Percentiles rank a stretch among this genome's conserved stretches.
phyloP scores from a whole-genome alignment of 2,888 invertebrate species.

The Phengaris alcon region DNA sequence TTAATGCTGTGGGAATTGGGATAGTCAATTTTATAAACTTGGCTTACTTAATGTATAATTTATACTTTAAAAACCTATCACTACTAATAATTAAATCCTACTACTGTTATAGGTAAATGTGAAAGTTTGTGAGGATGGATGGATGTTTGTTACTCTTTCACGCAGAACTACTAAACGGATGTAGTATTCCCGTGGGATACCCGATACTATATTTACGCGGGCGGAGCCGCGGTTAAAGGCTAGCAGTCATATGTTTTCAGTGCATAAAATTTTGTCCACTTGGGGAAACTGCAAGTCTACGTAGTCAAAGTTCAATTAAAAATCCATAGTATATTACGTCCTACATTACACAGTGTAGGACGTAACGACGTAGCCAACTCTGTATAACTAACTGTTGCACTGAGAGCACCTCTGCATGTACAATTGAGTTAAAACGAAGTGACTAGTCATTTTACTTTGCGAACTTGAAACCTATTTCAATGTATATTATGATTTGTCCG shows the following conservation, averaged over 20 bases:
- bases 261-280: not conserved
- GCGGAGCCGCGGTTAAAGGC: too few species aligned
- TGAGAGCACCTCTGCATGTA: not conserved
- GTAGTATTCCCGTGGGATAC: too few species aligned
- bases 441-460: conserved; percentile 23
- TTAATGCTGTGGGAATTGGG: too few species aligned
- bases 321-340: not conserved
- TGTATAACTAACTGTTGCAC: not conserved
- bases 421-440: conserved; percentile 26
- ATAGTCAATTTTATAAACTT: too few species aligned
- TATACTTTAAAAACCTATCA: not conserved
- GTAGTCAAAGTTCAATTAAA: conserved; percentile 16
- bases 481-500: not conserved
- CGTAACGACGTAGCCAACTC: not conserved
- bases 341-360: not conserved
- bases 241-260: not conserved
- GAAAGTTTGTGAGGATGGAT: too few species aligned
- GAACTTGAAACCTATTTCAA: conserved; percentile 9
- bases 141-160: too few species aligned
- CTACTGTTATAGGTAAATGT: too few species aligned
- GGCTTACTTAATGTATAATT: too few species aligned
- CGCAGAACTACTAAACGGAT: too few species aligned
- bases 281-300: not conserved
- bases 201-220: too few species aligned
- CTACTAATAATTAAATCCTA: not conserved